Evolutionary conservation across 2,113 vertebrate genomes (phyloP), one percentile per base, ranked within the genome.

Genomic region (Atherinomorus stipes): DNA sequence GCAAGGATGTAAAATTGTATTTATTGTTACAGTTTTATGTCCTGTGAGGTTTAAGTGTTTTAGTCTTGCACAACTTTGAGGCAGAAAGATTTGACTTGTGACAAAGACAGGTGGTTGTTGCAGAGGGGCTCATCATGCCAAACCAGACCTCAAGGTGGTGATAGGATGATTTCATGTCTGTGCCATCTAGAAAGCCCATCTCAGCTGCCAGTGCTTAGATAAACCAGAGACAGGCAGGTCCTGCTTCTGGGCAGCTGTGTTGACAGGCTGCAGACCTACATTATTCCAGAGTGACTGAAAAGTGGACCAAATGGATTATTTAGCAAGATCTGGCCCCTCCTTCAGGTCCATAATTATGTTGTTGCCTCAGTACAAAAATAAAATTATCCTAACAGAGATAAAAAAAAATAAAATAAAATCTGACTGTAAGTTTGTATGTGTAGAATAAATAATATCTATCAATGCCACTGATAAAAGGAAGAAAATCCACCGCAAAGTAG

Each of bases 151-250:
- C 19, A 49, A 80, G 85, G 86, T 84, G 80, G 80, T 85, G 80
- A 89, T 51, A 65, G 79, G 74, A 79, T 85, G 76, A 89, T 85
- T 89, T 87, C 72, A 81, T 81, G 81, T 87, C 79, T 77, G 67
- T 31, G 71, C 72, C 54, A 89, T 91, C 83, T 85, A 11, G 23
- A 61, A 82, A 58, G 79, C 52, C 59, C 56, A 56, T 62, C 78
- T 89, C 82, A 86, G 88, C 85, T 89, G 89, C 74, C 78, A 73
- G 37, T 52, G 64, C 76, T 76, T 34, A 88, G 88, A 87, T 86
- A 89, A 79, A 84, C 64, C 64, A 50, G 34, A 58, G 62, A 65
- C 49, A 78, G 54, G 78, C 59, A 80, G 78, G 51, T 70, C 75
- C 74, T 73, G 75, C 59, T 49, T 74, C 73, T 69, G 62, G 56